Evolutionary conservation across 2,888 invertebrate species (phyloP).

Genomic region (Lissonota sp.): DNA sequence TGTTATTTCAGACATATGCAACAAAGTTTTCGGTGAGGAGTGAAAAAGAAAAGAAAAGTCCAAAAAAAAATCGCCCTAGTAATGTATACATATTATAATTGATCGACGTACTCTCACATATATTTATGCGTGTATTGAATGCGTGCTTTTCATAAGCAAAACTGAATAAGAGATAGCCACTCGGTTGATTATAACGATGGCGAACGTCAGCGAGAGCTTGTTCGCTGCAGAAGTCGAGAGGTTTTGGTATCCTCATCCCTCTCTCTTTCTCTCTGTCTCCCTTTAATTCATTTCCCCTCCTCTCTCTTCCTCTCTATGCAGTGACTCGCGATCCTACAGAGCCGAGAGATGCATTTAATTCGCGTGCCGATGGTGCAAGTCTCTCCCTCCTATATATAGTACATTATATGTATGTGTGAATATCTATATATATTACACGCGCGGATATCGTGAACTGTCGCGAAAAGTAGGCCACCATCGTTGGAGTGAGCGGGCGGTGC

Average conservation of each 20-base stretch:
- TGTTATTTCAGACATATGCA: no score
- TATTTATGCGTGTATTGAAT: slow-evolving; percentile 54
- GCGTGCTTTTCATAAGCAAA: slow-evolving; percentile 57
- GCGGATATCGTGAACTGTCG: slow-evolving; percentile 61
- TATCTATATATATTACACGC: slow-evolving; percentile 16
- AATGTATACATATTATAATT: slow-evolving; percentile 32
- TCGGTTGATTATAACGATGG: slow-evolving; percentile 61
- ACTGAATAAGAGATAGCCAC: slow-evolving; percentile 66
- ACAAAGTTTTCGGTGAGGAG: no score
- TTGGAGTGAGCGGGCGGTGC: slow-evolving; percentile 41
- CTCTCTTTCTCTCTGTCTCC: neutral
- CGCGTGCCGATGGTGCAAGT: slow-evolving; percentile 58
- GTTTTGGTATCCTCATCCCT: slow-evolving; percentile 10
- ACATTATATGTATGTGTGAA: no score
- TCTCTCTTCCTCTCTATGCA: slow-evolving; percentile 32
- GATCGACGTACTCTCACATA: neutral
- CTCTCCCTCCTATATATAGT: slow-evolving; percentile 29
- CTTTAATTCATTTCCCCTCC: neutral
- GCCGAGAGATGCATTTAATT: slow-evolving; percentile 66
- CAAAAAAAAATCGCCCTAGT: no score
- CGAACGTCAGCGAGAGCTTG: slow-evolving; percentile 37
- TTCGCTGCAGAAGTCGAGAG: slow-evolving; percentile 36
- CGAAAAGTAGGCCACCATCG: slow-evolving; percentile 66
- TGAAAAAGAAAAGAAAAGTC: no score
- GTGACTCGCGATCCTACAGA: slow-evolving; percentile 14